Evolutionary conservation across 2,113 vertebrate genomes (phyloP), one percentile per base, ranked within the genome.

Genomic region (Phycodurus eques): DNA sequence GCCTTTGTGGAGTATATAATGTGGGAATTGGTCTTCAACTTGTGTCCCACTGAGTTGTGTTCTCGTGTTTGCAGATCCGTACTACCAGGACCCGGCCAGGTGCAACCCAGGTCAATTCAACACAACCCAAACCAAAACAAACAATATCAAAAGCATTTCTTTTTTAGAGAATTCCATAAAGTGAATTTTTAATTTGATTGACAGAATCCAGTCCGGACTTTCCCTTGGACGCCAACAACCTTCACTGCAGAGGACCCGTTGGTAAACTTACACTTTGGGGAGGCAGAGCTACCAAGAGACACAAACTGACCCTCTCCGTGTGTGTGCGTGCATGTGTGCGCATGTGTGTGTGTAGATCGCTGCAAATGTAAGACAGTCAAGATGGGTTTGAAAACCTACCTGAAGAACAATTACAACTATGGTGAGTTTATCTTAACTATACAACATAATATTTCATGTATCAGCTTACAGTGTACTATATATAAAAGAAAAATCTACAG

Each of bases 341-440:
- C 27, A 27, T 27, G 27, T 27, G 27, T 57, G 56, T 80, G 1
- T 53, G 22, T 74, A 98, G 98, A 98, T 60, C 93, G 91, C 76
- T 99, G 98, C 87, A 95, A 89, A 78, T 99, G 98, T 89, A 96
- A 95, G 75, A 86, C 88, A 0, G 80, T 98, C 31, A 94, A 89
- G 89, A 94, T 95, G 39, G 86, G 75, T 67, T 89, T 93, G 86
- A 99, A 95, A 90, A 95, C 91, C 20, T 99, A 98, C 54, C 68
- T 92, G 68, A 95, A 88, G 83, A 98, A 98, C 90, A 99, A 99
- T 89, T 99, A 98, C 46, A 99, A 99, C 90, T 99, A 99, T 0
- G 98, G 98, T 99, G 86, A 94, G 95, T 79, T 77, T 10, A 44
- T 39, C 3, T 62, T 5, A 39, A 39, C 6, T 39, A 39, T 6